phyloP scores from a whole-genome alignment of 30 jellyfish, hydroid and myxozoan genomes.

The Haliclystus octoradiatus region DNA sequence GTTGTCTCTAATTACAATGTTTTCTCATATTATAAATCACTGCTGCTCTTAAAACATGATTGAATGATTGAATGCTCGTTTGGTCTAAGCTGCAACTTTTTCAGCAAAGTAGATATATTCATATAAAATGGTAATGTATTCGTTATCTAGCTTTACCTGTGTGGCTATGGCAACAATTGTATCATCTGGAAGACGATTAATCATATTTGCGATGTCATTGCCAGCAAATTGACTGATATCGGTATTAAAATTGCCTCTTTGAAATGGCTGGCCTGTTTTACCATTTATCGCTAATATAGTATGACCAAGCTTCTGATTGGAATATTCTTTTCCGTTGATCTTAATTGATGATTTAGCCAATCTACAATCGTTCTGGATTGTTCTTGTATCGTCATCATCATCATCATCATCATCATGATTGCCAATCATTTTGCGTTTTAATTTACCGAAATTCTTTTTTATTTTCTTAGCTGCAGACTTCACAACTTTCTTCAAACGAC shows the following conservation, averaged over 20 bases:
- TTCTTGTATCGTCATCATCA: background rate
- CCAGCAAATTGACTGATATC: constrained; percentile 28
- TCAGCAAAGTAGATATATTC: too few relatives aligned
- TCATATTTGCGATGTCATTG: constrained; percentile 12
- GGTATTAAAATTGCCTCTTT: constrained; percentile 24
- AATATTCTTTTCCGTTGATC: constrained; percentile 64
- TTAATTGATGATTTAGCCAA: constrained; percentile 66
- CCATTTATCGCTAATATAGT: constrained; percentile 52
- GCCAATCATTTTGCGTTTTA: background rate
- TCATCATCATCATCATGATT: background rate
- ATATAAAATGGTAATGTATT: too few relatives aligned
- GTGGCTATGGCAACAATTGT: constrained; percentile 65
- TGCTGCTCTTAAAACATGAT: too few relatives aligned
- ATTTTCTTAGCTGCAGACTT: background rate
- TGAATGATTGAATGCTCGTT: too few relatives aligned
- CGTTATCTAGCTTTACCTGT: too few relatives aligned
- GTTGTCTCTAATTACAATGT: too few relatives aligned
- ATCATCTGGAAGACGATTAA: constrained; percentile 17
- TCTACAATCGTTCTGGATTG: constrained; percentile 28
- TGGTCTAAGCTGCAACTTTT: too few relatives aligned
- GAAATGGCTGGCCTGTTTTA: constrained; percentile 43
- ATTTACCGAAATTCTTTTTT: background rate
- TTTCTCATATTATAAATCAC: too few relatives aligned
- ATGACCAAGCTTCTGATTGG: constrained; percentile 51
- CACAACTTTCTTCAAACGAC: background rate